Evolutionary conservation across 1,140 invertebrate genomes (phyloP).

Genomic region (Cecropterus lyciades): DNA sequence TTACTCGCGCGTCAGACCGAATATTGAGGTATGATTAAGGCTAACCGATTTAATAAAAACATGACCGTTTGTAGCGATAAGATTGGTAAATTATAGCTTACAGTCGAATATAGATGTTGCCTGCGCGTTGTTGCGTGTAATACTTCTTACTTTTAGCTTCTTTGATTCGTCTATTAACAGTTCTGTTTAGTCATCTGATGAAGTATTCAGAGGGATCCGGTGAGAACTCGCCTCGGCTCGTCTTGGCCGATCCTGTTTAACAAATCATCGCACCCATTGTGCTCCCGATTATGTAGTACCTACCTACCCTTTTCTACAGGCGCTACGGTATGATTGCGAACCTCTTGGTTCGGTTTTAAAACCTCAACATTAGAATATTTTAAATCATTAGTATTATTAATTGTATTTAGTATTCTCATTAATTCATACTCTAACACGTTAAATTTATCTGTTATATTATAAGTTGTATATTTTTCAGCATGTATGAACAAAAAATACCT

Average conservation of each 20-base stretch:
- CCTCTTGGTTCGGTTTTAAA: constrained; percentile 2
- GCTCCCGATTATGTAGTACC: constrained; percentile 56
- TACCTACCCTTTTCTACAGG: constrained; percentile 42
- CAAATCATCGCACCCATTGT: constrained; percentile 58
- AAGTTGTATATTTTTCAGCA: too few relatives aligned
- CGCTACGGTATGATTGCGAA: constrained; percentile 37
- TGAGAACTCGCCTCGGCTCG: constrained; percentile 46
- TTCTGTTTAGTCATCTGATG: constrained; percentile 76
- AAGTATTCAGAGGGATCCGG: constrained; percentile 66
- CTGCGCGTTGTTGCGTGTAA: constrained; percentile 36
- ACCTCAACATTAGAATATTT: neutral
- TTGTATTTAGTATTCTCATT: too few relatives aligned
- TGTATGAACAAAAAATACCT: too few relatives aligned
- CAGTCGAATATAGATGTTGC: constrained; percentile 8
- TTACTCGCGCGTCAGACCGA: constrained; percentile 33
- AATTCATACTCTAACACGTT: too few relatives aligned
- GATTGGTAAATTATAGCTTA: constrained; percentile 20
- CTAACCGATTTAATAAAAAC: constrained; percentile 29
- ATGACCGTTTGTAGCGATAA: constrained; percentile 14
- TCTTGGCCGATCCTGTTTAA: constrained; percentile 46
- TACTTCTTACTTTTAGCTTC: constrained; percentile 48
- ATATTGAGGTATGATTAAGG: constrained; percentile 35
- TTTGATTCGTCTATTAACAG: constrained; percentile 58
- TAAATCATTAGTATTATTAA: neutral
- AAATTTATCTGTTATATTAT: too few relatives aligned